Conservation (phyloP, 2,797 vertebrate species). For the Gobio occitaniae region DNA sequence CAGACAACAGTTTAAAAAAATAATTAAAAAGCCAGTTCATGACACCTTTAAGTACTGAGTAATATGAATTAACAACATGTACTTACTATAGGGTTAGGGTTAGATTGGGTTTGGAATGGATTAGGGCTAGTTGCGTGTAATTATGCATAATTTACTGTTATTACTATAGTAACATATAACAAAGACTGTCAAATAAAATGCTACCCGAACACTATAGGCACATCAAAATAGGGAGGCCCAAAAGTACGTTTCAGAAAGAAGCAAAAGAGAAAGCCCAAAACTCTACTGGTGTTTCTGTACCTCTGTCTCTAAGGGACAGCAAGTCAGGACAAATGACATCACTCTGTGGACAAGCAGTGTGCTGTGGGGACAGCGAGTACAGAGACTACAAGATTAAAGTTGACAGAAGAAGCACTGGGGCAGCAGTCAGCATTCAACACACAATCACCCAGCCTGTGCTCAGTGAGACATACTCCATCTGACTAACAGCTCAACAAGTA, state of each 20-base stretch:
- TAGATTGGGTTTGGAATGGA: neutral
- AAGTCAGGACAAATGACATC: conserved; percentile 56
- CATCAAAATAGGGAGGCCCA: neutral
- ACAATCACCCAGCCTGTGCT: conserved; percentile 18
- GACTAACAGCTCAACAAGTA: conserved; percentile 42
- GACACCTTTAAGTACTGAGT: neutral
- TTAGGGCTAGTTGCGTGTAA: neutral
- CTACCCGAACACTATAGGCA: neutral
- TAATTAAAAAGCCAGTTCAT: too few relatives aligned
- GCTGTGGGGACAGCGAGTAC: conserved; percentile 41
- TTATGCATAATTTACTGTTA: neutral
- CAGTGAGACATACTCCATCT: conserved; percentile 36
- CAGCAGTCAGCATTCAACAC: conserved; percentile 41
- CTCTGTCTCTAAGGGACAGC: conserved; percentile 48
- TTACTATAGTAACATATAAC: neutral
- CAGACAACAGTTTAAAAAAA: too few relatives aligned
- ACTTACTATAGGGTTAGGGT: neutral
- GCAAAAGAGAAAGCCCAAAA: conserved; percentile 27
- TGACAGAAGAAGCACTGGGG: conserved; percentile 51
- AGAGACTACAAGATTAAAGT: conserved; percentile 43
- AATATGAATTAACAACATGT: neutral
- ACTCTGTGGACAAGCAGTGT: conserved; percentile 24
- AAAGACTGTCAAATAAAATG: neutral
- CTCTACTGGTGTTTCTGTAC: conserved; percentile 39
- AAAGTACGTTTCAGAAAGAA: conserved; percentile 13